phyloP scores from a whole-genome alignment of 1,140 invertebrate species.

The Cotesia vestalis region DNA sequence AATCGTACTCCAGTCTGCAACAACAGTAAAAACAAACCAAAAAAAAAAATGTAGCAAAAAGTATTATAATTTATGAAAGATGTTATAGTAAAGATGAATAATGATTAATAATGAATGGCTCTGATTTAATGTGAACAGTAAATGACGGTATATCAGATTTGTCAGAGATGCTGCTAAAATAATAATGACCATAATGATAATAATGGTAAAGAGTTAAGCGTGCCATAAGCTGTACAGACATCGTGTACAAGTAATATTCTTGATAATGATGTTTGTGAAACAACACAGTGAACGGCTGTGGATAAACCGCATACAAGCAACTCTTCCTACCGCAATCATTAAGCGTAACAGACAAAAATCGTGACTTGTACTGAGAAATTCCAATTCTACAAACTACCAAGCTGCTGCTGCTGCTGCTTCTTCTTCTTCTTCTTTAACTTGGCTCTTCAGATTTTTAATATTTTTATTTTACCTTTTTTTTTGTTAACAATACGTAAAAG shows the following conservation, averaged over 20 bases:
- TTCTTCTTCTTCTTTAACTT: no score
- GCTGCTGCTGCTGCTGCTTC: neutral
- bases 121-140: neutral
- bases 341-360: constrained; percentile 26
- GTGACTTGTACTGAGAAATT: constrained; percentile 19
- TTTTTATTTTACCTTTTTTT: no score
- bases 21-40: constrained; percentile 2
- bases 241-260: constrained; percentile 19
- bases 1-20: constrained; percentile 77
- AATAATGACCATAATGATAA: neutral
- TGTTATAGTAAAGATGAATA: no score
- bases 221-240: neutral
- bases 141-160: neutral
- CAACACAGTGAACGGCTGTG: constrained; percentile 20
- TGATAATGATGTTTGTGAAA: constrained; percentile 24
- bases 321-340: constrained; percentile 26
- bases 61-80: no score
- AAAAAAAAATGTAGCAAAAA: no score
- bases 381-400: constrained; percentile 19
- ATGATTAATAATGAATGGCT: no score
- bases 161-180: no score
- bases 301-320: constrained; percentile 9
- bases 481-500: no score
- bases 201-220: constrained; percentile 1
- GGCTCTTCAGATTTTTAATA: no score